phyloP scores from a whole-genome alignment of 2,113 vertebrate species.

The Rostratula benghalensis region DNA sequence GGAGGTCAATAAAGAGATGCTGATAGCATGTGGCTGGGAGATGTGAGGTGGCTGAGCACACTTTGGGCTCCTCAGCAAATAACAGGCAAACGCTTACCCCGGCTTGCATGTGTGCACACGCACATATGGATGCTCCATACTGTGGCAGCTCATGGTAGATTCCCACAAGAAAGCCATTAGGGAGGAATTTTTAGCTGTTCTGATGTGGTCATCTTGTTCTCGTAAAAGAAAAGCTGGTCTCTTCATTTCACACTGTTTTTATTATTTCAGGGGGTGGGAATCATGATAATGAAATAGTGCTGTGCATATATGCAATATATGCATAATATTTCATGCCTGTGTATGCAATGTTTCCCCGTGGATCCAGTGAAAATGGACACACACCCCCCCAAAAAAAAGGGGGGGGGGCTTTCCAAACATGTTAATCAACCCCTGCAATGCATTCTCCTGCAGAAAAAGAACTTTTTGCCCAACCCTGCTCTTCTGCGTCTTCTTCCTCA shows the following conservation, averaged over 20 bases:
- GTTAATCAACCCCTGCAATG: not conserved
- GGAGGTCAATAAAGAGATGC: not conserved
- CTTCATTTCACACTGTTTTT: not conserved
- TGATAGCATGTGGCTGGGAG: not conserved
- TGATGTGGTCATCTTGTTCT: slow-evolving; percentile 31
- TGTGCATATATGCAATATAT: not conserved
- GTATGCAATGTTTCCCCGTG: not conserved
- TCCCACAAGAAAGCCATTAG: slow-evolving; percentile 40
- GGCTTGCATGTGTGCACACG: not conserved
- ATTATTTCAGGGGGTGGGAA: not conserved
- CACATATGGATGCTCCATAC: not conserved
- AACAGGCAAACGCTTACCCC: not conserved
- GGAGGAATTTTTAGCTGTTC: not conserved
- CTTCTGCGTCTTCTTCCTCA: not conserved
- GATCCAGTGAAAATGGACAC: not conserved
- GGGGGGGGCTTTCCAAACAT: not conserved
- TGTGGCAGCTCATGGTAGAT: not conserved
- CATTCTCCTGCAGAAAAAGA: not conserved
- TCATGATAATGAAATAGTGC: not conserved
- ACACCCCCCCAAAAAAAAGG: not conserved
- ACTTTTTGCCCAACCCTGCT: not conserved
- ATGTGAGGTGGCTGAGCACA: accelerated
- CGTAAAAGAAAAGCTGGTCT: not conserved
- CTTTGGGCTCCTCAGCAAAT: not conserved
- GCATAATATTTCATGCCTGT: not conserved